Conservation (phyloP, 1,140 invertebrate species). For the Grapholita molesta region DNA sequence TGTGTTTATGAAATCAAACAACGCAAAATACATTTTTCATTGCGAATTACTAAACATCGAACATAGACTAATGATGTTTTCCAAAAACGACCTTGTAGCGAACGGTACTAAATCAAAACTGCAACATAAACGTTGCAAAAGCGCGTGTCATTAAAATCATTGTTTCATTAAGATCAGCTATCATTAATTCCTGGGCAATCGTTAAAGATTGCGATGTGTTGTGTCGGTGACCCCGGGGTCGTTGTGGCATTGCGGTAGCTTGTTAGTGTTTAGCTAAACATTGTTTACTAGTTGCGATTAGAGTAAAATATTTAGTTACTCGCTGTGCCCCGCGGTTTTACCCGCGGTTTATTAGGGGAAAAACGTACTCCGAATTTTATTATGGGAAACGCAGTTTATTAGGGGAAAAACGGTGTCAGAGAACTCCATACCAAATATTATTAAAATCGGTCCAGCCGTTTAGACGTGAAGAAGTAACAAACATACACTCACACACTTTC, state of each 20-base stretch:
- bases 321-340: too few relatives aligned
- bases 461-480: too few relatives aligned
- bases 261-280: too few relatives aligned
- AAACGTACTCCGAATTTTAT: too few relatives aligned
- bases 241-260: neutral
- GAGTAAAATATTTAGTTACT: too few relatives aligned
- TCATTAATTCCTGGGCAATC: neutral
- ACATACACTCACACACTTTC: too few relatives aligned
- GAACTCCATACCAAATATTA: too few relatives aligned
- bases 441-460: too few relatives aligned
- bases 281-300: too few relatives aligned
- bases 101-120: neutral
- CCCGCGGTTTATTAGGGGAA: too few relatives aligned
- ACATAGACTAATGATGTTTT: conserved; percentile 17
- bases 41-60: neutral
- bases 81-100: neutral
- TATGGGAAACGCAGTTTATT: too few relatives aligned
- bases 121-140: neutral
- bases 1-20: neutral
- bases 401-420: too few relatives aligned
- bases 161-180: neutral
- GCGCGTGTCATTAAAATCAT: neutral
- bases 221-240: neutral
- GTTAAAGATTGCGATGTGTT: neutral
- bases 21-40: neutral